phyloP scores from a whole-genome alignment of 2,888 invertebrate genomes.

The Eudemis profundana region DNA sequence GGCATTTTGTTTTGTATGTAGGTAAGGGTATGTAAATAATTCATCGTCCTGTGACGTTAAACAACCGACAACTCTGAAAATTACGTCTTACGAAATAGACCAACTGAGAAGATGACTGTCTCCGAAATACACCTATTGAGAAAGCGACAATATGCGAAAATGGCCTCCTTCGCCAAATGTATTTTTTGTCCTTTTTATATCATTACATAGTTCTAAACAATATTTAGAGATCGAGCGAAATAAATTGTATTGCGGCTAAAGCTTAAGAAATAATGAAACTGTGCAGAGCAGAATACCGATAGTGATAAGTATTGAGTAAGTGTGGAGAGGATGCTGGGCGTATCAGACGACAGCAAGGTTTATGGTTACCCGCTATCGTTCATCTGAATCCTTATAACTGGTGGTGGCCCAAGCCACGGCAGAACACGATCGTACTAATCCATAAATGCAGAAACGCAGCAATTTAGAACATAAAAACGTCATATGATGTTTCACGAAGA shows the following conservation, averaged over 20 bases:
- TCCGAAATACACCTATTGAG: too few relatives aligned
- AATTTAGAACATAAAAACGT: neutral
- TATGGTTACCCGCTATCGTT: conserved; percentile 71
- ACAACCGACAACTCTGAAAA: too few relatives aligned
- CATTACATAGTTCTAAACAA: too few relatives aligned
- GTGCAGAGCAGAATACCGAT: conserved; percentile 16
- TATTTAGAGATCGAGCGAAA: too few relatives aligned
- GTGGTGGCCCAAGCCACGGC: conserved; percentile 45
- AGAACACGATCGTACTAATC: neutral
- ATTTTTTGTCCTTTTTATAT: too few relatives aligned
- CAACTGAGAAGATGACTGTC: too few relatives aligned
- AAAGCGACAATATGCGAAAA: too few relatives aligned
- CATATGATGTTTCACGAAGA: neutral
- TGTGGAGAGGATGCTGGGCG: conserved; percentile 46
- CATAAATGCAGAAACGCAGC: neutral
- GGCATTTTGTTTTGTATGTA: too few relatives aligned
- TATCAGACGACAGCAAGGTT: conserved; percentile 72
- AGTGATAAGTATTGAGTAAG: conserved; percentile 22
- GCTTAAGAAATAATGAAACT: conserved; percentile 2
- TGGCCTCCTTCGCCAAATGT: too few relatives aligned
- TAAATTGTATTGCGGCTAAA: neutral
- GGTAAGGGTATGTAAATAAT: too few relatives aligned
- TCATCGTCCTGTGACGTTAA: too few relatives aligned
- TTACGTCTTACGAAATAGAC: too few relatives aligned
- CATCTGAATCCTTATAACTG: conserved; percentile 65